Base-by-base conservation (phyloP, 37 sponge, comb jelly and placozoan species). In the Chondrosia reniformis region DNA sequence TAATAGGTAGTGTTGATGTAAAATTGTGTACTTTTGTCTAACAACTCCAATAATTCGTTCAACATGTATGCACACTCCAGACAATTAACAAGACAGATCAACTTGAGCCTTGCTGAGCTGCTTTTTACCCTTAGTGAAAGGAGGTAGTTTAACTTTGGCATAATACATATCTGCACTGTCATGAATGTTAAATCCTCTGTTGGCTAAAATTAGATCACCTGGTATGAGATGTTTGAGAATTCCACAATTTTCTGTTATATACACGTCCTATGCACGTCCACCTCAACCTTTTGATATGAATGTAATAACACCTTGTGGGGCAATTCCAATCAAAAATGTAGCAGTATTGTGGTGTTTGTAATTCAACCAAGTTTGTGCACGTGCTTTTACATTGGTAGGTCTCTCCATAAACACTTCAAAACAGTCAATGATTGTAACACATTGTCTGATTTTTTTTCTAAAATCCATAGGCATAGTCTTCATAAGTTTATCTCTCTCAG, bases 391-490 rank as follows among this genome's bases (percentile, higher is more conserved):
- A 42, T 69, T 81, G 27, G 81, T 54, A 10, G 74, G 74, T 28
- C 81, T 0, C 31, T 88, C 81, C 13, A 24, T 21, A 25, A 84
- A 83, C 3, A 88, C 71, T 40, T 88, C 89, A 64, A 84, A 79
- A 52, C 88, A 87, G 42, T 88, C 89, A 49, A 86, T 88, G 10
- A 88, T 80, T 0, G 38, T 33, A 3, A 85, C 85, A 64, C 89
- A 84, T 0, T 57, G 30, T 39, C 19, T 40, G 33, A 78, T 81
- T 37, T 75, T 2, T 63, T 55, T 75, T 69, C 63, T 74, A 54
- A 88, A 88, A 17, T 61, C 80, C 75, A 79, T 54, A 28, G 89
- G 89, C 89, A 88, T 88, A 1, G 84, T 88, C 54, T 67, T 63
- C 52, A 75, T 33, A 17, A 83, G 52, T 76, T 76, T 45, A 34